Percentiles rank a stretch among this genome's conserved stretches.
These are phyloP conservation scores for Lasaia peninsularis DNA, from an alignment of 1,140 invertebrate species.

Conservation along the genomic window DNA sequence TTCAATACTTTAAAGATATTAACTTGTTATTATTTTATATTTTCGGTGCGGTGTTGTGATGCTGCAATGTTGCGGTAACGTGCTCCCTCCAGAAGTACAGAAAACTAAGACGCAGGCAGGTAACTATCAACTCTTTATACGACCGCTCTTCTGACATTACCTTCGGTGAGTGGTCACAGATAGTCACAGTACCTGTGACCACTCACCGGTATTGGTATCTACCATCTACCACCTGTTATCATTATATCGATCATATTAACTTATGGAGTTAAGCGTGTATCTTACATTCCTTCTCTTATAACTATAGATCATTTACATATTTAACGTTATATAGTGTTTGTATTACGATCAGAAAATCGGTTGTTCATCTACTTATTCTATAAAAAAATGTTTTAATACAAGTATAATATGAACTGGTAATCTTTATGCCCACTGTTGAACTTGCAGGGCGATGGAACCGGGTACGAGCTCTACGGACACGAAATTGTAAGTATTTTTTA, in stretches of 20 bases:
- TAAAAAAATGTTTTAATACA: background rate
- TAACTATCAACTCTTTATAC: conserved; percentile 75
- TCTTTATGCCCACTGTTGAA: conserved; percentile 79
- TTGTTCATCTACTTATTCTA: no score
- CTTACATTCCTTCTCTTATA: no score
- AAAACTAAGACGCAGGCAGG: conserved; percentile 92
- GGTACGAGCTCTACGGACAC: conserved; percentile 83
- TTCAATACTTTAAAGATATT: no score
- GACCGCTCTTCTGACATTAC: background rate
- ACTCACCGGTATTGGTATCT: no score
- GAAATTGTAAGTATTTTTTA: conserved; percentile 83
- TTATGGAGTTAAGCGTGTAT: no score
- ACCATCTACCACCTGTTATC: no score
- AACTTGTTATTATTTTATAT: conserved; percentile 12
- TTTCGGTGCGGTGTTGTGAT: conserved; percentile 21
- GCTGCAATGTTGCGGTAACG: conserved; percentile 6
- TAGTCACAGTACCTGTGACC: no score
- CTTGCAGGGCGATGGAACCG: conserved; percentile 87
- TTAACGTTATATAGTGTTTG: no score
- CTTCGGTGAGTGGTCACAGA: no score
- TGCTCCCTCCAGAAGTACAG: conserved; percentile 87
- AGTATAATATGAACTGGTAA: conserved; percentile 43
- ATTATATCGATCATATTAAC: no score
- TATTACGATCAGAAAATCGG: no score
- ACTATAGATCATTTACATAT: no score